Percentiles rank a stretch among this genome's conserved stretches.
These are phyloP conservation scores for Cyclophora punctaria DNA, from an alignment of 2,888 invertebrate genomes.

Conservation along the genomic window DNA sequence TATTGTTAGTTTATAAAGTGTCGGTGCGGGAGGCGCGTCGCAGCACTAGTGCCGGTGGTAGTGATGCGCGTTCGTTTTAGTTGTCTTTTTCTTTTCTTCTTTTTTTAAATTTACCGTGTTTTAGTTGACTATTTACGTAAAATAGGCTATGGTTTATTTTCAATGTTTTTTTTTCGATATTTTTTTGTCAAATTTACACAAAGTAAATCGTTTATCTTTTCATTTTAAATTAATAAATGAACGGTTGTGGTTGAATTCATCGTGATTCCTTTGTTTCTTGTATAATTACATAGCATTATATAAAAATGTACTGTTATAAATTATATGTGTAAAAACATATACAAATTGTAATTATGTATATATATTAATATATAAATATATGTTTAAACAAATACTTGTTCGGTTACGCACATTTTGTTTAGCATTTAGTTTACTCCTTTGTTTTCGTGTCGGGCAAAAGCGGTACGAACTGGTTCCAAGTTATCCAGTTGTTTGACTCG, in stretches of 20 bases:
- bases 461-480: too few species aligned
- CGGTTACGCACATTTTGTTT: slow-evolving; percentile 13
- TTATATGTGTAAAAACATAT: not conserved
- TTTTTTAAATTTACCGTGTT: slow-evolving; percentile 6
- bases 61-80: slow-evolving; percentile 24
- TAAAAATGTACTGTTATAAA: not conserved
- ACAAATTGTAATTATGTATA: slow-evolving; percentile 20
- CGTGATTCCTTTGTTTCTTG: slow-evolving; percentile 15
- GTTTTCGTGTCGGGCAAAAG: too few species aligned
- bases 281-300: slow-evolving; percentile 7
- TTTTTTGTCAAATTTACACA: too few species aligned
- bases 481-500: too few species aligned
- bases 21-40: slow-evolving; percentile 33
- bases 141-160: too few species aligned
- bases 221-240: slow-evolving; percentile 17
- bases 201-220: too few species aligned
- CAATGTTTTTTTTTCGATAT: too few species aligned
- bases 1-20: slow-evolving; percentile 36
- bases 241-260: slow-evolving; percentile 26
- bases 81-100: slow-evolving; percentile 3
- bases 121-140: not conserved
- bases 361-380: slow-evolving; percentile 4
- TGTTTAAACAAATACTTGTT: too few species aligned
- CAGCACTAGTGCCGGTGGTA: slow-evolving; percentile 22
- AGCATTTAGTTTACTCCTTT: too few species aligned